phyloP scores from a whole-genome alignment of 2,888 invertebrate species.

The Dryomyza anilis region DNA sequence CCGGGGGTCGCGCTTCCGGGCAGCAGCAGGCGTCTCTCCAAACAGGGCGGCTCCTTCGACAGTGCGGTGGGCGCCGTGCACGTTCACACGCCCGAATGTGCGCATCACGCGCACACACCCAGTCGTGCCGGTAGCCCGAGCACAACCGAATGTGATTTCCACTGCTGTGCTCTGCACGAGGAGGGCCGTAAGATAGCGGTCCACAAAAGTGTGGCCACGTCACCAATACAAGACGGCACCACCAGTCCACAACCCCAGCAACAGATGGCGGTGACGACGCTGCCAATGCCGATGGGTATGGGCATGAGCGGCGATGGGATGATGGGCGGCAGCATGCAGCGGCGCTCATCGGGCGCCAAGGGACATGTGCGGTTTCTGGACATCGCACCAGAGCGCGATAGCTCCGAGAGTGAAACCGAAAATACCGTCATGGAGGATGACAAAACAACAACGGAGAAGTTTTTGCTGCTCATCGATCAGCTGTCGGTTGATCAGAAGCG shows the following conservation, averaged over 20 bases:
- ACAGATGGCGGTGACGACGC: constrained; percentile 39
- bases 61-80: constrained; percentile 71
- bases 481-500: constrained; percentile 90
- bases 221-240: constrained; percentile 83
- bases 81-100: constrained; percentile 83
- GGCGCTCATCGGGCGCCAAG: constrained; percentile 65
- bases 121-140: constrained; percentile 70
- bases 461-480: constrained; percentile 90
- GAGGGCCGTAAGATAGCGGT: constrained; percentile 90
- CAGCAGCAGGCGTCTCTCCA: constrained; percentile 63
- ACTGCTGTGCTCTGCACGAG: constrained; percentile 93
- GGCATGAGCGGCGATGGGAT: constrained; percentile 62
- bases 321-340: constrained; percentile 57
- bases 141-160: constrained; percentile 88
- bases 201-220: constrained; percentile 90
- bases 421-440: constrained; percentile 93
- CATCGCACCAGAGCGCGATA: constrained; percentile 78
- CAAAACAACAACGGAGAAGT: constrained; percentile 74
- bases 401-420: constrained; percentile 91
- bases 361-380: constrained; percentile 87
- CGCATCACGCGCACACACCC: constrained; percentile 73
- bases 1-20: constrained; percentile 55
- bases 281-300: constrained; percentile 60
- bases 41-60: constrained; percentile 72
- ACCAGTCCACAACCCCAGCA: constrained; percentile 70